phyloP scores from a whole-genome alignment of 2,113 vertebrate genomes.

The Regulus satrapa region DNA sequence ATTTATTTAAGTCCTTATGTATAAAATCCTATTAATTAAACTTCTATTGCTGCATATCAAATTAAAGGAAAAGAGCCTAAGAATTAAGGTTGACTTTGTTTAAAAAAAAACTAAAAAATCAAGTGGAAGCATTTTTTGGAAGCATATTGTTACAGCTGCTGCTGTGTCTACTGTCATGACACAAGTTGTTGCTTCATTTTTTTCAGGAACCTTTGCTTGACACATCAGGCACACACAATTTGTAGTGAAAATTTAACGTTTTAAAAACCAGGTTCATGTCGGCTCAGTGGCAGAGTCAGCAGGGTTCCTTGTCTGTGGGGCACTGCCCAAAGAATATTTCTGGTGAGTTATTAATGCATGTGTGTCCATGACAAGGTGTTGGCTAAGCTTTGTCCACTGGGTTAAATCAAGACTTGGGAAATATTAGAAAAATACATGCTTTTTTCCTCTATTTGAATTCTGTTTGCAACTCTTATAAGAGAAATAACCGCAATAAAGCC shows the following conservation, averaged over 20 bases:
- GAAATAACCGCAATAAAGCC: neutral
- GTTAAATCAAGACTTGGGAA: neutral
- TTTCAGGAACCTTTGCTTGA: neutral
- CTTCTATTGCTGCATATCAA: neutral
- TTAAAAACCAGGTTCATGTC: neutral
- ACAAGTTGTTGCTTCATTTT: neutral
- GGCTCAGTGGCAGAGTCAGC: neutral
- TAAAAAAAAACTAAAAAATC: neutral
- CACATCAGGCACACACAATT: neutral
- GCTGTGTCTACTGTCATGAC: neutral
- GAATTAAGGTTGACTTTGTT: neutral
- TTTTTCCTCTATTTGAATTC: neutral
- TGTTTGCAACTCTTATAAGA: neutral
- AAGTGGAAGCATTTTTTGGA: neutral
- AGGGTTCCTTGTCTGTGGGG: neutral
- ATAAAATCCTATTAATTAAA: neutral
- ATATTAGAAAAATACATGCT: accelerated
- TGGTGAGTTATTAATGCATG: neutral
- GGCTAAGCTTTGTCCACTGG: neutral
- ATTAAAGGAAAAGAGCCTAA: neutral
- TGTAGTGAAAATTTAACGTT: neutral
- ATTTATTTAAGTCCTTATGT: neutral
- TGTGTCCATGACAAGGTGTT: accelerated
- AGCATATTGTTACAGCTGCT: neutral
- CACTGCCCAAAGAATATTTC: neutral